Evolutionary conservation across 2,797 vertebrate species (phyloP).

Genomic region (Lutjanus campechanus): DNA sequence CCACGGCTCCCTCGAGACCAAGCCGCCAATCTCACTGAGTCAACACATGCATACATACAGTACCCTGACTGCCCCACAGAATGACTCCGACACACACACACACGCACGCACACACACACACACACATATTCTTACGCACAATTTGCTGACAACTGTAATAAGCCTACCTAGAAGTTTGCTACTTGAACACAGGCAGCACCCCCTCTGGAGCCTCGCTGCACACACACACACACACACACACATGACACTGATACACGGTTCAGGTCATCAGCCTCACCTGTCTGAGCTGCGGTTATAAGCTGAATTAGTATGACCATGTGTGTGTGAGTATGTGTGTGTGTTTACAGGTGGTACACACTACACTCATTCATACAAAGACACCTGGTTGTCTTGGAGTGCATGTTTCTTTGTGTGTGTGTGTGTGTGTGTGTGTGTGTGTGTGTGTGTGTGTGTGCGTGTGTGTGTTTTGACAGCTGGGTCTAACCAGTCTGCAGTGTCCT

Average conservation of each 20-base stretch:
- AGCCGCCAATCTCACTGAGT: constrained; percentile 77
- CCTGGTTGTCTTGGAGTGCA: constrained; percentile 60
- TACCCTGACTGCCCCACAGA: constrained; percentile 46
- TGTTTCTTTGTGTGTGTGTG: constrained; percentile 41
- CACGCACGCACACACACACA: constrained; percentile 14
- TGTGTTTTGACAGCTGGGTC: constrained; percentile 73
- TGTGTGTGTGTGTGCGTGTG: constrained; percentile 15
- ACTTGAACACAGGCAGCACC: constrained; percentile 44
- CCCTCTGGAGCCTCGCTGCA: constrained; percentile 46
- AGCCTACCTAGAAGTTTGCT: constrained; percentile 32
- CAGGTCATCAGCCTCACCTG: constrained; percentile 26
- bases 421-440: constrained; percentile 26
- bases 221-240: constrained; percentile 1
- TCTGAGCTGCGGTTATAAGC: constrained; percentile 37
- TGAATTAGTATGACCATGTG: constrained; percentile 23
- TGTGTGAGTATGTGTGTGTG: constrained; percentile 54
- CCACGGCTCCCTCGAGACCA: constrained; percentile 74
- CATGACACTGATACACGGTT: constrained; percentile 8
- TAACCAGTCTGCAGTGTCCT: constrained; percentile 71
- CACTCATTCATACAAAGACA: constrained; percentile 75
- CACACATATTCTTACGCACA: constrained; percentile 35
- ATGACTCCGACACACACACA: constrained; percentile 30
- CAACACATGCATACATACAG: constrained; percentile 72
- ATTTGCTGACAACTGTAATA: constrained; percentile 51
- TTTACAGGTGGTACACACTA: constrained; percentile 65